phyloP scores from a whole-genome alignment of 2,888 invertebrate species.

The Sesia bembeciformis region DNA sequence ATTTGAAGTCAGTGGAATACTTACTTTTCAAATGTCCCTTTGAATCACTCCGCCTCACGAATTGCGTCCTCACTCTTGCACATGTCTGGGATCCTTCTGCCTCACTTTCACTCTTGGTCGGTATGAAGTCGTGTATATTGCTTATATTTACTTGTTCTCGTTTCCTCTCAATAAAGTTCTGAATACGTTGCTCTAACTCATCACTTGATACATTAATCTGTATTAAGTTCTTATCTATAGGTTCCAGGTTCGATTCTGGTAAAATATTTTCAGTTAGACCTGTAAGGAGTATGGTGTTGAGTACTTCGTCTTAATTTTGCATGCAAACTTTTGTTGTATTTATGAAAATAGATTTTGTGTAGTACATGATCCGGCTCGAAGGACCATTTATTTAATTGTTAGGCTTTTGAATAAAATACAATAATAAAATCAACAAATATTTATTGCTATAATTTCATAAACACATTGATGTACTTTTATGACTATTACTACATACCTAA shows the following conservation, averaged over 20 bases:
- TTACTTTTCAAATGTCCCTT: conserved; percentile 88
- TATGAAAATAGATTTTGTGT: not conserved
- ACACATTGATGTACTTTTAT: no score
- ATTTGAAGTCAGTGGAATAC: conserved; percentile 6
- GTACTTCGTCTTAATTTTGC: not conserved
- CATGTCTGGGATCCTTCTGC: conserved; percentile 75
- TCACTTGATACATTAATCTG: conserved; percentile 80
- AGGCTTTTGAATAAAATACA: no score
- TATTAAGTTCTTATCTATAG: conserved; percentile 58
- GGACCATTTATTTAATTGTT: not conserved
- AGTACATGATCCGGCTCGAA: not conserved
- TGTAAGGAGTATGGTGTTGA: conserved; percentile 6
- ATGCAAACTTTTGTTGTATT: no score
- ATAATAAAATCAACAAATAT: no score
- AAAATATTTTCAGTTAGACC: conserved; percentile 4
- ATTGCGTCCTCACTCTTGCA: conserved; percentile 83
- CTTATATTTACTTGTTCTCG: conserved; percentile 80
- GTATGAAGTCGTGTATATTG: conserved; percentile 85
- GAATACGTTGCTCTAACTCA: conserved; percentile 80
- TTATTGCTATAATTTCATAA: no score
- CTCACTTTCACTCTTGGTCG: conserved; percentile 28
- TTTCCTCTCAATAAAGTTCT: conserved; percentile 84
- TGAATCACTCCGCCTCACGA: conserved; percentile 81
- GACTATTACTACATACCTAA: no score
- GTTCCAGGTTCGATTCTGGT: conserved; percentile 2